Percentiles rank a stretch among this genome's conserved stretches.
These are phyloP conservation scores for Suricata suricatta DNA, from an alignment of 2,113 vertebrate species.

Conservation along the genomic window DNA sequence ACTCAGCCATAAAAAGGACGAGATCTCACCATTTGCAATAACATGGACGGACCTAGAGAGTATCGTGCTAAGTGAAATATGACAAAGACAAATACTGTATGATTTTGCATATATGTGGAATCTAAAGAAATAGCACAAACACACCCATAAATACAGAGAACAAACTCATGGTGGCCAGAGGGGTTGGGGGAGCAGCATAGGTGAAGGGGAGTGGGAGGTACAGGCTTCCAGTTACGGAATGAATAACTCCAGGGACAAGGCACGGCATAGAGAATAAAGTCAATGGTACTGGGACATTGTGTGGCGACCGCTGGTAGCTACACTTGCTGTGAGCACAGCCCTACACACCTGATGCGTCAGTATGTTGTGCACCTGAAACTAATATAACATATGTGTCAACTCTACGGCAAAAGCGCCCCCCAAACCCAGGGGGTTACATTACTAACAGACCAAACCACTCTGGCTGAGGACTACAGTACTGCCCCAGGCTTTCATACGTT, in stretches of 20 bases:
- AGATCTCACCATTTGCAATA: not conserved
- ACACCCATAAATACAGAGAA: not conserved
- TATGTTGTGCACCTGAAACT: not conserved
- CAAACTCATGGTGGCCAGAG: not conserved
- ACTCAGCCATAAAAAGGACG: not conserved
- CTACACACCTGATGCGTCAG: not conserved
- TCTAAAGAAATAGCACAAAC: not conserved
- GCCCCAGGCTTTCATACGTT: not conserved
- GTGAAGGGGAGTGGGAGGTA: not conserved
- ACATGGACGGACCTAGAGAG: no score
- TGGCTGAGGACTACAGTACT: not conserved
- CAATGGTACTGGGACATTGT: not conserved
- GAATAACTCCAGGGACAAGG: not conserved
- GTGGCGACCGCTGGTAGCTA: not conserved
- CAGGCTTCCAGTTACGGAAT: not conserved
- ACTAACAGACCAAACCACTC: not conserved
- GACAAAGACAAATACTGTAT: not conserved
- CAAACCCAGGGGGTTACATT: not conserved
- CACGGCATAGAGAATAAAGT: not conserved
- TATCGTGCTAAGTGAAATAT: not conserved
- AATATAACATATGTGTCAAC: not conserved
- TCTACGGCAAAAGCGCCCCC: not conserved
- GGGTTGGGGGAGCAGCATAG: not conserved
- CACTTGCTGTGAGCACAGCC: not conserved
- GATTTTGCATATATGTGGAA: not conserved